Percentiles rank a stretch among this genome's conserved stretches.
Evolutionary conservation across 92 coral and sea anemone species (phyloP).

Genomic region (Phymanthus crucifer): DNA sequence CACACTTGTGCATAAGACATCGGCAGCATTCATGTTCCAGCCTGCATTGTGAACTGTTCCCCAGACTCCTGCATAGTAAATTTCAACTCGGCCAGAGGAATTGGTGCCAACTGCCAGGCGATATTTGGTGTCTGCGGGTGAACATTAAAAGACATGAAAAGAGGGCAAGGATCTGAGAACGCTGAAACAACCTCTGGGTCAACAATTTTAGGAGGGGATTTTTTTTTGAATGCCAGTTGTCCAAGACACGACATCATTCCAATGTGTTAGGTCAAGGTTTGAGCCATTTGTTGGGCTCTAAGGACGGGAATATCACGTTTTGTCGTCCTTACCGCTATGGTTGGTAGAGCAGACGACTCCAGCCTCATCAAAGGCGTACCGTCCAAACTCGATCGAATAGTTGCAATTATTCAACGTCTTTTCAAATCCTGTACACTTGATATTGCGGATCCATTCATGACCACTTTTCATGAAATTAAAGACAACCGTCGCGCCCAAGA

Average conservation of each 20-base stretch:
- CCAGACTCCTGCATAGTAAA: constrained; percentile 58
- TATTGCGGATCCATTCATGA: constrained; percentile 47
- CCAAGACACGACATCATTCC: too few species aligned
- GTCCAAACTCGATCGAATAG: constrained; percentile 35
- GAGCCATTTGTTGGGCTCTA: too few species aligned
- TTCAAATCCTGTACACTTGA: constrained; percentile 51
- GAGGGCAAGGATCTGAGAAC: neutral
- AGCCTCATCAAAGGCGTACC: constrained; percentile 36
- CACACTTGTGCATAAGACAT: constrained; percentile 49
- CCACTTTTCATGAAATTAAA: constrained; percentile 1
- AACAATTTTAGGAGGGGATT: too few species aligned
- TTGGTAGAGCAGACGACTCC: constrained; percentile 57
- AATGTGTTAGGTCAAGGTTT: too few species aligned
- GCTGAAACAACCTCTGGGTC: neutral
- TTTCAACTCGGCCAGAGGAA: constrained; percentile 58
- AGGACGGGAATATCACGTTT: neutral
- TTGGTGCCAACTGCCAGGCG: constrained; percentile 53
- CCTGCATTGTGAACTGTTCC: constrained; percentile 63
- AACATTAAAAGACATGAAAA: neutral
- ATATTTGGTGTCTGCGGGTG: constrained; percentile 15
- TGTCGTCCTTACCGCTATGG: constrained; percentile 21
- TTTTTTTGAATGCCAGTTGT: too few species aligned
- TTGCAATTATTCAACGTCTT: constrained; percentile 44
- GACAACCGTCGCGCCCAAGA: constrained; percentile 49
- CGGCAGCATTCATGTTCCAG: constrained; percentile 47